phyloP scores from a whole-genome alignment of 2,888 invertebrate species.

The Melanotus villosus region DNA sequence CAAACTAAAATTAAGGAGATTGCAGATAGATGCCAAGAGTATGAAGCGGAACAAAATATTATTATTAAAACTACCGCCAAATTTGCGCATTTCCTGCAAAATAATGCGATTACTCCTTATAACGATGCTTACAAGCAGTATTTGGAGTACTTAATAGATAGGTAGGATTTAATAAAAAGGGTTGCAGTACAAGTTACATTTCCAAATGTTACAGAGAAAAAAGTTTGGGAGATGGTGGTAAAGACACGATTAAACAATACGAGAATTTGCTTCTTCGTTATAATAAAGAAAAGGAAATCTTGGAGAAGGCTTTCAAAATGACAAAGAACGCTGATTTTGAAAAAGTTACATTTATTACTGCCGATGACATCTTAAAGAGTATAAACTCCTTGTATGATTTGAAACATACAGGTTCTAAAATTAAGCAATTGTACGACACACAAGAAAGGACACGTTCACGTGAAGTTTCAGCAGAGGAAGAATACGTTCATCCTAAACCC shows the following conservation, averaged over 20 bases:
- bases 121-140: constrained; percentile 62
- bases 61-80: constrained; percentile 59
- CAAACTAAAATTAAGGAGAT: constrained; percentile 12
- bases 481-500: constrained; percentile 14
- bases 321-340: constrained; percentile 9
- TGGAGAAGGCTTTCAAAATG: constrained; percentile 36
- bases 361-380: constrained; percentile 34
- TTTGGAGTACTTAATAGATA: constrained; percentile 59
- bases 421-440: constrained; percentile 41
- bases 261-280: constrained; percentile 46
- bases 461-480: neutral
- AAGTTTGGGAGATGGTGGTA: constrained; percentile 31
- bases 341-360: constrained; percentile 28
- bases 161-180: constrained; percentile 50
- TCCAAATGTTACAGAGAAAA: constrained; percentile 46
- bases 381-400: constrained; percentile 44
- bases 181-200: neutral
- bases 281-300: constrained; percentile 46
- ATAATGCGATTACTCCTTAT: constrained; percentile 61
- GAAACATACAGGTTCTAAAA: constrained; percentile 47
- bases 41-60: constrained; percentile 55
- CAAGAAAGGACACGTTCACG: constrained; percentile 10
- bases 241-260: constrained; percentile 39
- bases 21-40: constrained; percentile 21
- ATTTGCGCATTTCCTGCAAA: constrained; percentile 62